Conservation (phyloP, 2,888 invertebrate genomes). For the Mimas tiliae region DNA sequence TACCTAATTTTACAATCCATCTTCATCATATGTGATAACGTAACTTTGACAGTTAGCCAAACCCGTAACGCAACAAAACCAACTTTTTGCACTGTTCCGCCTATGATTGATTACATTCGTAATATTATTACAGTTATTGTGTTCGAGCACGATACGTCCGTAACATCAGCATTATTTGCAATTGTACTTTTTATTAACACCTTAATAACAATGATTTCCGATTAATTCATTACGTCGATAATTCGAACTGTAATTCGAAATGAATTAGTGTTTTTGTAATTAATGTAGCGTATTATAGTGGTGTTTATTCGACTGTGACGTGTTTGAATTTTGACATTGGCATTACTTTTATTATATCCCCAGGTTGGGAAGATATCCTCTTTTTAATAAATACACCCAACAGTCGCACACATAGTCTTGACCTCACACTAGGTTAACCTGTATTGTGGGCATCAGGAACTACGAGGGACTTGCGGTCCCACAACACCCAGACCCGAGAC, state of each 20-base stretch:
- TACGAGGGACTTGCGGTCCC: too few relatives aligned
- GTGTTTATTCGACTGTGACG: conserved; percentile 5
- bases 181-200: conserved; percentile 4
- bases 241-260: background rate
- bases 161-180: background rate
- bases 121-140: background rate
- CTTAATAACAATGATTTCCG: conserved; percentile 19
- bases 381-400: too few relatives aligned
- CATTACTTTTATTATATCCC: too few relatives aligned
- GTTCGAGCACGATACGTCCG: conserved; percentile 7
- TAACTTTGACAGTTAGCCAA: conserved; percentile 6
- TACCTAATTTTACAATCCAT: conserved; percentile 8
- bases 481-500: too few relatives aligned
- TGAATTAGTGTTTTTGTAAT: background rate
- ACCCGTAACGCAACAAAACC: conserved; percentile 7
- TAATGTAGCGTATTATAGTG: background rate
- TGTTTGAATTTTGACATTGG: background rate
- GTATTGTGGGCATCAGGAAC: too few relatives aligned
- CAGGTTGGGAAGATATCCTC: too few relatives aligned
- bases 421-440: too few relatives aligned
- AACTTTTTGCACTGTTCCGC: conserved; percentile 2
- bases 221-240: background rate
- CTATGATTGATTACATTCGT: conserved; percentile 15
- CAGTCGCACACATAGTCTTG: too few relatives aligned
- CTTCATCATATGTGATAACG: background rate